These are phyloP conservation scores for Clistopyga incitator DNA, from an alignment of 2,888 invertebrate species.

Conservation along the genomic window DNA sequence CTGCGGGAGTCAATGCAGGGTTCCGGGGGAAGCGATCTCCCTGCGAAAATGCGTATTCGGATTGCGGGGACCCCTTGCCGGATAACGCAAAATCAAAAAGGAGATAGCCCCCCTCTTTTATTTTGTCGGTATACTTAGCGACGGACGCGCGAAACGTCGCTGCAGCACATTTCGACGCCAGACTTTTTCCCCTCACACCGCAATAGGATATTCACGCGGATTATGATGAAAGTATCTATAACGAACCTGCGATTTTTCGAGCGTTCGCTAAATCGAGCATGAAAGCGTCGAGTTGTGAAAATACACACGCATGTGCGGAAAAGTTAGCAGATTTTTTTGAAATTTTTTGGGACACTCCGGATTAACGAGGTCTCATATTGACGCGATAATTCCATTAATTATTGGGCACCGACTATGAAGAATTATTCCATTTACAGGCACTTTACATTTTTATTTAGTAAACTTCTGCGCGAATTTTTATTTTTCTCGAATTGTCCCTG, in stretches of 20 bases:
- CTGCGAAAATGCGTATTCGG: constrained; percentile 45
- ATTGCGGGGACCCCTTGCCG: constrained; percentile 33
- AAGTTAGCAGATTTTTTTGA: too few species aligned
- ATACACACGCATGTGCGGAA: too few species aligned
- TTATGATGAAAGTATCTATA: constrained; percentile 20
- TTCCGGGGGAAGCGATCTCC: constrained; percentile 26
- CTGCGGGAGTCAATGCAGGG: constrained; percentile 13
- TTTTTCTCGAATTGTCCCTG: too few species aligned
- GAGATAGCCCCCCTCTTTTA: background rate
- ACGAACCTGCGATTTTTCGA: background rate
- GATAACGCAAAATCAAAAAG: constrained; percentile 27
- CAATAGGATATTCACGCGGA: constrained; percentile 68
- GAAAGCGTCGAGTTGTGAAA: too few species aligned
- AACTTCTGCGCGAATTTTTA: too few species aligned
- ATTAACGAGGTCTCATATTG: too few species aligned
- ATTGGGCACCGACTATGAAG: too few species aligned
- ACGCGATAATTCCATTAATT: too few species aligned
- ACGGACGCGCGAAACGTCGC: constrained; percentile 51
- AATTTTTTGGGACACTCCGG: too few species aligned
- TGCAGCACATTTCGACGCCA: constrained; percentile 66
- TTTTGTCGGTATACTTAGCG: background rate
- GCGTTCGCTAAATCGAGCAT: too few species aligned
- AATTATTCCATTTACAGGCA: too few species aligned
- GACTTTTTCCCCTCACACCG: constrained; percentile 30
- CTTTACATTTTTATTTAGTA: too few species aligned